Conservation (phyloP, 2,888 invertebrate genomes). For the Idaea aversata region DNA sequence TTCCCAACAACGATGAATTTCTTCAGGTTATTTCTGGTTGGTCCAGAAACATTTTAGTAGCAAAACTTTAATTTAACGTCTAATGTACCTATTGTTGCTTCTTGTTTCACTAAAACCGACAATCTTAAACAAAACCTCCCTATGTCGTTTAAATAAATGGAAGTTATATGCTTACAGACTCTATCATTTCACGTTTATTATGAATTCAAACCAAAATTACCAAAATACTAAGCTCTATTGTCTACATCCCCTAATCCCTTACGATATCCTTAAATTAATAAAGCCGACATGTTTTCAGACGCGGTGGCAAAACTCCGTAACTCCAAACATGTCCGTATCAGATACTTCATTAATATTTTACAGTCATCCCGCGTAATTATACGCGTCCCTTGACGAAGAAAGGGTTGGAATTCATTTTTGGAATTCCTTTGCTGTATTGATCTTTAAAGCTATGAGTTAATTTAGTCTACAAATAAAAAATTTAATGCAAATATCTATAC, state of each 20-base stretch:
- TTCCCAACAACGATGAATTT: too few species aligned
- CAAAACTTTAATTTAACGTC: too few species aligned
- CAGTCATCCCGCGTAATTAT: conserved; percentile 59
- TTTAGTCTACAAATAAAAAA: conserved; percentile 7
- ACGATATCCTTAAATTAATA: conserved; percentile 42
- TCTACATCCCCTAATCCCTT: conserved; percentile 15
- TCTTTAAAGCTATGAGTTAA: conserved; percentile 4
- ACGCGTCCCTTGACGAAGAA: conserved; percentile 39
- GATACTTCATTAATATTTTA: conserved; percentile 73
- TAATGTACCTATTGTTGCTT: too few species aligned
- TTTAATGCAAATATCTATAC: too few species aligned
- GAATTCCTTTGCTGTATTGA: conserved; percentile 24
- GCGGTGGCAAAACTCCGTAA: conserved; percentile 34
- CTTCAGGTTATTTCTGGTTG: too few species aligned
- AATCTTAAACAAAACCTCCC: too few species aligned
- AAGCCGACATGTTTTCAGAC: conserved; percentile 44
- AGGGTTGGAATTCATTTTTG: conserved; percentile 39
- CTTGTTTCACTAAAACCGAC: too few species aligned
- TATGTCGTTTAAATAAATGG: too few species aligned
- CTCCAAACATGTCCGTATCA: conserved; percentile 59
- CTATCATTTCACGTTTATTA: background rate
- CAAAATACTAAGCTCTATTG: conserved; percentile 4
- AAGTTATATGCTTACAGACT: background rate
- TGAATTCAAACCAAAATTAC: background rate
- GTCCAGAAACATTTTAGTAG: too few species aligned